Conservation (phyloP, 37 sponge, comb jelly and placozoan species). For the Mnemiopsis leidyi region DNA sequence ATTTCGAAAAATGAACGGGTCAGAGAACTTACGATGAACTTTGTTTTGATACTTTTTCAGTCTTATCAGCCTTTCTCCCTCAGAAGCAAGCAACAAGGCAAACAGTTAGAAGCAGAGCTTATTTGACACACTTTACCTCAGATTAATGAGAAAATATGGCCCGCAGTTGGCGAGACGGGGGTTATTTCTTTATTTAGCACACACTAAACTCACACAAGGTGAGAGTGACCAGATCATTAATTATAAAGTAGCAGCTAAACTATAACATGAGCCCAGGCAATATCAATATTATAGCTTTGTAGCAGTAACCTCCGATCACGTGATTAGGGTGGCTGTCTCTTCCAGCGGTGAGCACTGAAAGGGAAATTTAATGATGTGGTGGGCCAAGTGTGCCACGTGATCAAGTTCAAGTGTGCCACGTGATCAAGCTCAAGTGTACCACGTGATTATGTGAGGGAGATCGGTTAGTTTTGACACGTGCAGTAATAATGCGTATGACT, state of each 20-base stretch:
- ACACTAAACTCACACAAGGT: too few relatives aligned
- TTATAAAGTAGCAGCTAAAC: background rate
- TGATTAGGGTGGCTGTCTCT: background rate
- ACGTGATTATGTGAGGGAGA: too few relatives aligned
- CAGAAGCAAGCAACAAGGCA: too few relatives aligned
- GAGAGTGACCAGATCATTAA: background rate
- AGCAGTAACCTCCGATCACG: too few relatives aligned
- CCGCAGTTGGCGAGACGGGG: background rate
- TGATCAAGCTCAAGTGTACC: too few relatives aligned
- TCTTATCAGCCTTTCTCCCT: too few relatives aligned
- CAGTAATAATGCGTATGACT: too few relatives aligned
- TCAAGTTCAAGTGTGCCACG: background rate
- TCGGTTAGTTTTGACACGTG: too few relatives aligned
- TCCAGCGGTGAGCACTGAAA: background rate
- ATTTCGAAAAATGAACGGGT: too few relatives aligned
- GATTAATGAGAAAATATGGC: background rate
- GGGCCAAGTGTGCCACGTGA: background rate
- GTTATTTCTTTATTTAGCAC: too few relatives aligned
- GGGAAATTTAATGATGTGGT: background rate
- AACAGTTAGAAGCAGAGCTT: background rate
- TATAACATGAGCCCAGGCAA: background rate
- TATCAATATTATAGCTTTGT: background rate
- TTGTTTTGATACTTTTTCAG: too few relatives aligned
- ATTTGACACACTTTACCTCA: background rate
- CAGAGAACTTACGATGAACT: too few relatives aligned